A percentile compares a stretch with the other conserved stretches of the same genome.
Conservation (phyloP, 2,113 vertebrate species). For the Channa maculata region DNA sequence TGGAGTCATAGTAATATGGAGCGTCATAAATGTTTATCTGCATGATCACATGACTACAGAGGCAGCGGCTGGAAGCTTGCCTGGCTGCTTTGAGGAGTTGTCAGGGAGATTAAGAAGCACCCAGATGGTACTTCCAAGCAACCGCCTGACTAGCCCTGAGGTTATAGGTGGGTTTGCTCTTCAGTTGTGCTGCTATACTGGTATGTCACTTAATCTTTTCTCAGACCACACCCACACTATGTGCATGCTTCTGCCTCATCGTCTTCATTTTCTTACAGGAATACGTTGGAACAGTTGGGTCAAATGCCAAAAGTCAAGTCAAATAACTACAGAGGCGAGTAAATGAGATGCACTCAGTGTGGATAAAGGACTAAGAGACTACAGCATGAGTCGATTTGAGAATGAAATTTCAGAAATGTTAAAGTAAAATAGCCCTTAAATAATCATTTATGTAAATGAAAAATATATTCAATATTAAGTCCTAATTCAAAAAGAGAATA, state of each 20-base stretch:
- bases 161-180: conserved; percentile 70
- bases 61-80: conserved; percentile 51
- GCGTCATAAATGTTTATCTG: conserved; percentile 5
- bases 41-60: conserved; percentile 37
- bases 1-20: conserved; percentile 7
- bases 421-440: no score
- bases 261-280: conserved; percentile 19
- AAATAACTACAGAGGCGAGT: not conserved
- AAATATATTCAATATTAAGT: no score
- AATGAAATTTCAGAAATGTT: no score
- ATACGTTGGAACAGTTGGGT: not conserved
- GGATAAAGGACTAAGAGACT: not conserved
- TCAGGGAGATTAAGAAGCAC: conserved; percentile 73
- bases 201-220: conserved; percentile 78
- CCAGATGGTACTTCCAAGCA: conserved; percentile 84
- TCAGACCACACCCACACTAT: conserved; percentile 57
- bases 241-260: not conserved
- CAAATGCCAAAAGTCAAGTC: not conserved
- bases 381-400: not conserved
- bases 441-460: no score
- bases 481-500: no score
- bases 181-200: conserved; percentile 63
- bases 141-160: conserved; percentile 72
- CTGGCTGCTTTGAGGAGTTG: conserved; percentile 59
- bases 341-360: not conserved